Evolutionary conservation across 2,113 vertebrate genomes (phyloP).

Genomic region (Pachyramphus minor): DNA sequence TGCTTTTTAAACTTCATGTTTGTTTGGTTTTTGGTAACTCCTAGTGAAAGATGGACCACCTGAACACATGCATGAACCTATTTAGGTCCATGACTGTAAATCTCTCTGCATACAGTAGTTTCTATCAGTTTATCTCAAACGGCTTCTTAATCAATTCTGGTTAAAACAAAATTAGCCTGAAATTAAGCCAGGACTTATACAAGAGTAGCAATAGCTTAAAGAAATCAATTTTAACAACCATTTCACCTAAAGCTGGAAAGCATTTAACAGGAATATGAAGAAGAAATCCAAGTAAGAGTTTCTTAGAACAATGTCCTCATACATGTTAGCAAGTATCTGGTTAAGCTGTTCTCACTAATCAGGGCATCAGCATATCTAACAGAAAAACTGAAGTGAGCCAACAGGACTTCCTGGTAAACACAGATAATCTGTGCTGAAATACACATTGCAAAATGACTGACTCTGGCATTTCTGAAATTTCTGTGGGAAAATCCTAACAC

Average conservation of each 20-base stretch:
- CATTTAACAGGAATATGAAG: neutral
- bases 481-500: neutral
- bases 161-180: slow-evolving; percentile 27
- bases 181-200: slow-evolving; percentile 6
- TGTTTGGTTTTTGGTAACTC: neutral
- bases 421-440: neutral
- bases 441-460: neutral
- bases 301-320: neutral
- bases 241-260: neutral
- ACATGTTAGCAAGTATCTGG: neutral
- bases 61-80: neutral
- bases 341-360: neutral
- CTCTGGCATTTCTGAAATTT: neutral
- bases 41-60: neutral
- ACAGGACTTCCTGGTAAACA: neutral
- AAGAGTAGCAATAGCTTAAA: neutral
- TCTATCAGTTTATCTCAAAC: neutral
- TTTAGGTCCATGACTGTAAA: neutral
- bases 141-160: neutral
- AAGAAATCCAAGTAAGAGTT: neutral
- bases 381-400: neutral
- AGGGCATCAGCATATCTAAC: neutral
- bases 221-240: neutral
- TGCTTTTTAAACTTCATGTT: neutral
- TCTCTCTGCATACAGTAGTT: neutral